Base-by-base conservation (phyloP, 2,888 invertebrate genomes). In the Allolobophora icterica region DNA sequence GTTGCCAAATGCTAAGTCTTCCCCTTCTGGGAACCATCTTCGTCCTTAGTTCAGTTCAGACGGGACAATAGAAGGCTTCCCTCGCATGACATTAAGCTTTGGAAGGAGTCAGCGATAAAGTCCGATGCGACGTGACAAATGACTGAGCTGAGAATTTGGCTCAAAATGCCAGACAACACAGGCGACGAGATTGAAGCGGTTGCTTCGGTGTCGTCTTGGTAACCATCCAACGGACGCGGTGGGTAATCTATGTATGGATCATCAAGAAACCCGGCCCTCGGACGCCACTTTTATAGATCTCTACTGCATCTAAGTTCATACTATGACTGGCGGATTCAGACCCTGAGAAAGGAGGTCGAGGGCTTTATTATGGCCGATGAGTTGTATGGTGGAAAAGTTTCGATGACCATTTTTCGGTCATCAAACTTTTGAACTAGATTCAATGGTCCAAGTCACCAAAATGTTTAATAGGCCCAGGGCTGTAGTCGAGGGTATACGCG, bases 81-180 rank as follows among this genome's bases (percentile, higher is more conserved):
- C 6, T 71, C 71, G 71, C 1, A 11, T 71, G 13, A 8, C 71
- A 71, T 71, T 71, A n/a, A 30, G 71, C n/a, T 1, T 71, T n/a
- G 30, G 11, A 71, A n/a, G 71, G 11, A 71, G 71, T n/a, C 71
- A 71, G 71, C 30, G 71, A 8, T n/a, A 71, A 30, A n/a, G 71
- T 71, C 71, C 71, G 71, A n/a, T 71, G n/a, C 30, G 71, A 71
- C n/a, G 71, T 71, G 71, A 71, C 71, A 71, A 71, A 71, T 71
- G 30, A 71, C 71, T 17, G 71, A 71, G 6, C 71, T n/a, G 71
- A 71, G 71, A n/a, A 71, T 71, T 71, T n/a, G 71, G 71, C 71
- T n/a, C 11, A 71, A 71, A 71, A 71, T n/a, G 30, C 71, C 30
- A 71, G 71, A n/a, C 30, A 71, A 6, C 30, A n/a, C 11, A 52